Evolutionary conservation across 2,113 vertebrate species (phyloP), one percentile per base, ranked within the genome.

Genomic region (Bujurquina vittata): DNA sequence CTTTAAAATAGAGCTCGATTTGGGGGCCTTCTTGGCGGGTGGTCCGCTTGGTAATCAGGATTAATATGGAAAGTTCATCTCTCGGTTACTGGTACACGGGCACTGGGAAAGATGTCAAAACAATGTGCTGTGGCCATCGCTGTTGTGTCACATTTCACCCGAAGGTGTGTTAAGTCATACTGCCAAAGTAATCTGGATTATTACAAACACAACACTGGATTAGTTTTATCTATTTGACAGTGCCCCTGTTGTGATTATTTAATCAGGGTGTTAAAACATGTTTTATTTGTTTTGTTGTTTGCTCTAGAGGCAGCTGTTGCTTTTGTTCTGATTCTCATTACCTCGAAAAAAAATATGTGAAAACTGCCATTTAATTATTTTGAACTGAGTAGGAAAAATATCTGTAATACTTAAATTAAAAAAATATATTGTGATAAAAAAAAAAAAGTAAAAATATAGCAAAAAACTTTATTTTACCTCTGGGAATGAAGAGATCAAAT

Each of bases 11-110:
- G 67, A 85, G 67, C 61, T 80, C 52, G 26, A 89, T 85, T 79
- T 73, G 12, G 59, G 26, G 10, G 49, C n/a, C 46, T 65, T 81
- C 60, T 74, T 43, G 58, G 59, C 52, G 59, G 77, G 37, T n/a
- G 43, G 74, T 52, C 74, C 43, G 37, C 52, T 63, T 46, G 20
- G 6, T 92, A 90, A 93, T 92, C 89, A 77, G 91, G 89, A 90
- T 93, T 91, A 91, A 78, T 43, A 69, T 52, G 26, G n/a, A 26
- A 81, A 81, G 93, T 93, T 94, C 92, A 94, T 91, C 77, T 77
- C 29, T 58, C 75, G 92, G 91, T 95, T 92, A 93, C 65, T 94
- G 61, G 93, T 85, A 61, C 91, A 91, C 83, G 57, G 79, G 81
- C 63, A 58, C 76, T 82, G 81, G 80, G 89, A 60, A 72, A 77